Percentiles rank a stretch among this genome's conserved stretches.
These are phyloP conservation scores for Pomacea canaliculata DNA, from an alignment of 2,888 invertebrate genomes.

Conservation along the genomic window DNA sequence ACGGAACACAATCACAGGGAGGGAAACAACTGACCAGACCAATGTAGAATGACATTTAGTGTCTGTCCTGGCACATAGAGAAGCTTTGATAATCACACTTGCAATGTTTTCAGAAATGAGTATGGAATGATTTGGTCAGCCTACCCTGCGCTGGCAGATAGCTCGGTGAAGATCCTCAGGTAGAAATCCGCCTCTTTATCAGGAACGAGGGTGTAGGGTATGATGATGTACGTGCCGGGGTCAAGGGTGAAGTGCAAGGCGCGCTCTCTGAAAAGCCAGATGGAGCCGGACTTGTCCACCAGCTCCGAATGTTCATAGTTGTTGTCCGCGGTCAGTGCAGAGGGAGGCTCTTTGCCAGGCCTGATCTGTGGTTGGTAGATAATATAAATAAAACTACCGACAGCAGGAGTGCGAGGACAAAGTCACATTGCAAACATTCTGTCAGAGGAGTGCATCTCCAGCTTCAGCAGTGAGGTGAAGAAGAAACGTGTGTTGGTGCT, in stretches of 20 bases:
- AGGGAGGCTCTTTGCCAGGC: slow-evolving; percentile 21
- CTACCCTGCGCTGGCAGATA: slow-evolving; percentile 27
- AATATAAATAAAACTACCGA: too few species aligned
- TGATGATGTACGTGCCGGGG: slow-evolving; percentile 92
- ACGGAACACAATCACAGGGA: too few species aligned
- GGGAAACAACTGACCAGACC: too few species aligned
- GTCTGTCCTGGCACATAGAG: too few species aligned
- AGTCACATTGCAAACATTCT: too few species aligned
- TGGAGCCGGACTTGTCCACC: slow-evolving; percentile 47
- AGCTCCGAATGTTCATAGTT: slow-evolving; percentile 45
- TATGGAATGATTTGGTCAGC: too few species aligned
- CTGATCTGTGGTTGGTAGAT: slow-evolving; percentile 13
- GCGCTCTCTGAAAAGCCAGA: slow-evolving; percentile 84
- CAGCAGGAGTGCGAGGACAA: too few species aligned
- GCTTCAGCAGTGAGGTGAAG: too few species aligned
- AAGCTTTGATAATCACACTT: too few species aligned
- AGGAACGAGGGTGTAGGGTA: slow-evolving; percentile 95
- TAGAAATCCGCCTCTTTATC: slow-evolving; percentile 97
- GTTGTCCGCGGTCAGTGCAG: slow-evolving; percentile 27
- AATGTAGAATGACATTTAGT: too few species aligned
- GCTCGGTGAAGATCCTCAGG: slow-evolving; percentile 93
- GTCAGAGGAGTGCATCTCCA: too few species aligned
- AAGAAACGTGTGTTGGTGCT: neutral
- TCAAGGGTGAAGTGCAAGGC: slow-evolving; percentile 89
- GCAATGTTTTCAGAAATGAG: too few species aligned